Evolutionary conservation across 2,797 vertebrate species (phyloP).

Genomic region (Mormyrus hasselquistii): DNA sequence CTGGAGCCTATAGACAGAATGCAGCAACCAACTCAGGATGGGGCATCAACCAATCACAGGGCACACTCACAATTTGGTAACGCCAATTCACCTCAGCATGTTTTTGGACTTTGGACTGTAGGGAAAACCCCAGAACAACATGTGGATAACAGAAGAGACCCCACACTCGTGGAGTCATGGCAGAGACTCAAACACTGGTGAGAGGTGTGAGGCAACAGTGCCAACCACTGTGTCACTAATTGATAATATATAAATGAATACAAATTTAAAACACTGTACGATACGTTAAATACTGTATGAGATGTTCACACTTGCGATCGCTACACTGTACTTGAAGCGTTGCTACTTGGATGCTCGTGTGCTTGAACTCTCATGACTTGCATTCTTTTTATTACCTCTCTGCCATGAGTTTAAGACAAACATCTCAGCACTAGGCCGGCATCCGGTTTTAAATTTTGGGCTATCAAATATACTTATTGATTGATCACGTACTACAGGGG

Average conservation of each 20-base stretch:
- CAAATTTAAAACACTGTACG: neutral
- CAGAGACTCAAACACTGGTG: neutral
- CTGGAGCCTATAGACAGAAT: neutral
- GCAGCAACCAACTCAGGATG: neutral
- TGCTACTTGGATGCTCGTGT: neutral
- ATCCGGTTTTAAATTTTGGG: conserved; percentile 24
- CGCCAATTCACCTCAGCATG: neutral
- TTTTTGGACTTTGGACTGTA: neutral
- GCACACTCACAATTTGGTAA: neutral
- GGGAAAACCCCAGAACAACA: neutral
- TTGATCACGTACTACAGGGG: conserved; percentile 18
- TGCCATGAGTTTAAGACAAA: neutral
- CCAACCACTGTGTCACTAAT: neutral
- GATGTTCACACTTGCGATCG: neutral
- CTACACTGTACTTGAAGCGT: neutral
- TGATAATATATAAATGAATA: neutral
- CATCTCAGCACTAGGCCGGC: neutral
- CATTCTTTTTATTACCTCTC: neutral
- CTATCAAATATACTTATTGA: conserved; percentile 20
- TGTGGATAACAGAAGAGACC: neutral
- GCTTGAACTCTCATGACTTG: neutral
- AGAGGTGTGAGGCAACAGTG: neutral
- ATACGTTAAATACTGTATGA: neutral
- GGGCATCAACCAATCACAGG: neutral
- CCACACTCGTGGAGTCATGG: neutral